Evolutionary conservation across 2,888 invertebrate genomes (phyloP), one percentile per base, ranked within the genome.

Genomic region (Hirtodrosophila duncani): DNA sequence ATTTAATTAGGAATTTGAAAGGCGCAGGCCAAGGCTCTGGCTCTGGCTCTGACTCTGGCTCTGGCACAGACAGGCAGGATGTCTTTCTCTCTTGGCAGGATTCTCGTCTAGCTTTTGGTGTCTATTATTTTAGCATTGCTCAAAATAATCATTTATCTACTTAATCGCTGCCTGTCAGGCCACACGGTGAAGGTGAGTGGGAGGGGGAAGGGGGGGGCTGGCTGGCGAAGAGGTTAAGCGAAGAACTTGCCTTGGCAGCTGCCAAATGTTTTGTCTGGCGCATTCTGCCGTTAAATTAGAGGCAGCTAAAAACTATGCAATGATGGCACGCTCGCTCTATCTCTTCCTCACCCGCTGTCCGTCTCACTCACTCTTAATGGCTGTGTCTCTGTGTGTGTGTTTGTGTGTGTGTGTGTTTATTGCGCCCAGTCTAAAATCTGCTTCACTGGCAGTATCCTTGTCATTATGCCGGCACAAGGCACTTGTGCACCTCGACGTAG

Each of bases 91-190:
- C 18, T 16, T 18, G 4, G 2, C 5, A 29, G 20, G 5, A 5
- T 20, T 20, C 7, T 20, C 7, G 4, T 20, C 7, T 29, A 10
- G 41, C 23, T 13, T 42, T 43, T 21, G 36, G 34, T 55, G 50
- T 59, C 59, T 43, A 59, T 58, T 63, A 57, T 57, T 72, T 53
- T 41, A 52, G 53, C 59, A 70, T 66, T 67, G 55, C 64, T 70
- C 61, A 66, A 74, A 74, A 78, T 64, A 77, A 70, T 66, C 63
- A 81, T 81, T 81, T 81, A 63, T 74, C 79, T 79, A 65, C 45
- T 65, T 70, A 70, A 74, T 75, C 80, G 62, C 64, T 43, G 58
- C 52, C 46, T 51, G 61, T 64, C 78, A 61, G 60, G 17, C 41
- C 30, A 20, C 37, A 34, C 49, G 10, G 3, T 7, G 3, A 0